These are phyloP conservation scores for Drosophila persimilis DNA, from an alignment of 1,140 invertebrate genomes.

Conservation along the genomic window DNA sequence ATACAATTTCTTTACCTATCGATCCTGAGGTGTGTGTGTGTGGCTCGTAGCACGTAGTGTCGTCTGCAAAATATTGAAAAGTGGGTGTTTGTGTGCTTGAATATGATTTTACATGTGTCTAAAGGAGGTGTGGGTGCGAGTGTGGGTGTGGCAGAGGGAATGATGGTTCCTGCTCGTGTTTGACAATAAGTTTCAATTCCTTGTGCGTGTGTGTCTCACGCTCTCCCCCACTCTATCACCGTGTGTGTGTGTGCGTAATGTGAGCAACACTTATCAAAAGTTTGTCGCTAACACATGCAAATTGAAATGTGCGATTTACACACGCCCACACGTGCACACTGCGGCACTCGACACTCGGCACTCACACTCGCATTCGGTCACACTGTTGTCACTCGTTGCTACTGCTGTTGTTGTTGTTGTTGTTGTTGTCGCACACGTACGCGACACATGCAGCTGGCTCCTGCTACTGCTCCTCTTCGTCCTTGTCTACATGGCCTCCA, in stretches of 20 bases:
- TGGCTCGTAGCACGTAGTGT: constrained; percentile 31
- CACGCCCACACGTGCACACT: constrained; percentile 13
- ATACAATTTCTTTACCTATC: constrained; percentile 28
- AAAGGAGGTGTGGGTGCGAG: not conserved
- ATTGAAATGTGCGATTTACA: constrained; percentile 76
- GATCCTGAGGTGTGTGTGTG: constrained; percentile 16
- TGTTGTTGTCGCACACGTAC: constrained; percentile 63
- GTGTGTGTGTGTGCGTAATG: constrained; percentile 54
- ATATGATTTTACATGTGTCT: constrained; percentile 37
- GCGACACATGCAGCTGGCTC: constrained; percentile 45
- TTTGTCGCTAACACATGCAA: constrained; percentile 79
- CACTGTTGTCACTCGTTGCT: constrained; percentile 55
- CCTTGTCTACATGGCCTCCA: constrained; percentile 62
- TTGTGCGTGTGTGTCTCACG: constrained; percentile 21
- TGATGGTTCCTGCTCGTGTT: constrained; percentile 55
- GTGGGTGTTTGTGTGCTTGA: constrained; percentile 16
- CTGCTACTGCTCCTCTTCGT: not conserved
- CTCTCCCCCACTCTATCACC: constrained; percentile 5
- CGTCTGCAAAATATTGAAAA: constrained; percentile 45
- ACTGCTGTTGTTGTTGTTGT: constrained; percentile 10
- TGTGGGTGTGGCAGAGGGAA: constrained; percentile 8
- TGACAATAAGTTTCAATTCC: constrained; percentile 72
- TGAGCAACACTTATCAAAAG: constrained; percentile 80
- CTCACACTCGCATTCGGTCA: constrained; percentile 44
- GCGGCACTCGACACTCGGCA: constrained; percentile 24